Evolutionary conservation across 2,113 vertebrate genomes (phyloP), one percentile per base, ranked within the genome.

Genomic region (Manacus vitellinus): DNA sequence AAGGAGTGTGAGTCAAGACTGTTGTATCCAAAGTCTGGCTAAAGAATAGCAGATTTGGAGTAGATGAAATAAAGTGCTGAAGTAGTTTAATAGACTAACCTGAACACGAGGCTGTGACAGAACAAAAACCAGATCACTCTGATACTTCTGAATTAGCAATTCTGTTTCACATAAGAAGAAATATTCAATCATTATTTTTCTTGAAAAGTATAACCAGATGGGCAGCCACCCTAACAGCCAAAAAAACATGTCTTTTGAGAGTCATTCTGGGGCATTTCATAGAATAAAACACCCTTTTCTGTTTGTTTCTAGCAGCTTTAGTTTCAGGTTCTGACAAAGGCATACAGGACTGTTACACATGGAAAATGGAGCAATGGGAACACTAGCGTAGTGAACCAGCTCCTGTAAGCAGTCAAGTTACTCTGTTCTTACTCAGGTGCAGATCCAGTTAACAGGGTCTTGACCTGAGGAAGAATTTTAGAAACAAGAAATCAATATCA

Each of bases 91-190:
- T 97, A 96, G 94, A 96, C 92, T 92, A 96, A 95, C 90, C 74
- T 89, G 95, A 95, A 86, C 92, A 91, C 79, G 78, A 92, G 93
- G 93, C 95, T 96, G 94, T 96, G 94, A 94, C 92, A 95, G 92
- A 97, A 97, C 96, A 97, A 96, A 97, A 97, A 97, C 84, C 96
- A 97, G 96, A 97, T 89, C 93, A 77, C 93, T 95, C 88, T 95
- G 93, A 95, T 96, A 96, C 90, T 95, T 97, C 95, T 96, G 94
- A 96, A 97, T 95, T 95, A 92, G 89, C 86, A 96, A 97, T 96
- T 96, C 97, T 96, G 95, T 94, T 97, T 95, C 93, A 94, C 93
- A 86, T 94, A 80, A 92, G 95, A 95, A 94, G 62, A 85, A 96
- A 95, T 95, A 97, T 95, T 92, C 93, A 88, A 94, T 93, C 96